Percentiles rank a stretch among this genome's conserved stretches.
phyloP scores from a whole-genome alignment of 64 coral and sea anemone genomes.

The Montipora efflorescens region DNA sequence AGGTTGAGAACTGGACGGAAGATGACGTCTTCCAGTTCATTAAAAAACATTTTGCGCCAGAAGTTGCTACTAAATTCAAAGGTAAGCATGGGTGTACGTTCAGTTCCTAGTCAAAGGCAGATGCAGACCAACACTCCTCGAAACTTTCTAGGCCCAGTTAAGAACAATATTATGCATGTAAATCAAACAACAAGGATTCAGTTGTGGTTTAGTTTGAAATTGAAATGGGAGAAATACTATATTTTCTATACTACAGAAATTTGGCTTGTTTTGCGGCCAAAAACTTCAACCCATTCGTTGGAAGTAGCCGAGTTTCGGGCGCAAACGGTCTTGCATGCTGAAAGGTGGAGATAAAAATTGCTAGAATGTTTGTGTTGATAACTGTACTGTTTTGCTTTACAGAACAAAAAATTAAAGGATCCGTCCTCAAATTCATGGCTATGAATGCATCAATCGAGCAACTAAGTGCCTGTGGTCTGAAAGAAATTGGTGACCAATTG shows the following conservation, averaged over 20 bases:
- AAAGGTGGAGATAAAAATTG: no score
- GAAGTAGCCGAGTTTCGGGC: not conserved
- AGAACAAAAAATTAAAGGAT: no score
- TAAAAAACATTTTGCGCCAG: not conserved
- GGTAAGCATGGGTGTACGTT: not conserved
- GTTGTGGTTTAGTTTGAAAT: not conserved
- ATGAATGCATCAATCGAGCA: not conserved
- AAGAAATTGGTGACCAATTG: not conserved
- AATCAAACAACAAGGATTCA: not conserved
- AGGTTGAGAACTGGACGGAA: not conserved
- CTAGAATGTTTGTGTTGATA: no score
- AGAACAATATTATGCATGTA: not conserved
- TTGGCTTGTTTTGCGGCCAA: not conserved
- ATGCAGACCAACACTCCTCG: not conserved
- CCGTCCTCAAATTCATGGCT: no score
- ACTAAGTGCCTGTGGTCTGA: not conserved
- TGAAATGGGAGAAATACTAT: not conserved
- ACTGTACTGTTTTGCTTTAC: no score
- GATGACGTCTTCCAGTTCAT: not conserved
- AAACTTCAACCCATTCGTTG: not conserved
- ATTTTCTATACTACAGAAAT: not conserved
- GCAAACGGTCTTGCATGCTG: no score
- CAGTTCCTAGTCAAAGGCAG: not conserved
- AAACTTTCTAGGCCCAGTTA: not conserved
- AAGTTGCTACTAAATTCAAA: slow-evolving; percentile 1